Base-by-base conservation (phyloP, 2,797 vertebrate species). In the Neosilurus hyrtlii region DNA sequence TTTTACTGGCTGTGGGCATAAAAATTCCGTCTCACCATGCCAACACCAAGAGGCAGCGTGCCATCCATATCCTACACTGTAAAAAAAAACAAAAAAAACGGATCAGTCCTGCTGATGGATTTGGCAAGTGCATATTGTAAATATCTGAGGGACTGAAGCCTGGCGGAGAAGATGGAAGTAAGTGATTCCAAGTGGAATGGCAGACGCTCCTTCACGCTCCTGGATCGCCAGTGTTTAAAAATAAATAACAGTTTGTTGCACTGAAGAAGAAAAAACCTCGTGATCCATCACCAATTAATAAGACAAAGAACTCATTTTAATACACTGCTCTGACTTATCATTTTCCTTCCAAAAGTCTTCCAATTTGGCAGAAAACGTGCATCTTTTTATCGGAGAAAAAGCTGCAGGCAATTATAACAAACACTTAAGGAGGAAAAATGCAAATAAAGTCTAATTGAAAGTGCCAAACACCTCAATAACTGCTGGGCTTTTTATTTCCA, bases 371-470 rank as follows among this genome's bases (percentile, higher is more conserved):
- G 80, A 43, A 72, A 66, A 73, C 10, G 14, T 59, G 67, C n/a
- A 26, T 65, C 15, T 24, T 63, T 30, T 66, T 65, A 18, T 37
- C 65, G 59, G 56, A 62, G n/a, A 35, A 73, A 30, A 82, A 80
- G 65, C 78, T 74, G 57, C 35, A 49, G 43, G 74, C 80, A 79
- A 82, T 81, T 70, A 72, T 22, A 62, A 54, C 67, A 81, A 73
- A 73, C 80, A 73, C 43, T 73, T 73, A 37, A 24, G n/a, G 18
- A 12, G 59, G 11, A 22, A 73, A 82, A 82, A 61, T n/a, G 70
- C 80, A 73, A 61, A 82, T 78, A 65, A 63, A 65, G 70, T 30
- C 66, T 82, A 85, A 88, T 86, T 85, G 76, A 86, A 88, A 88
- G 62, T 82, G 86, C 67, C 18, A 78, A 86, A 85, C 68, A 72